Evolutionary conservation across 2,888 invertebrate genomes (phyloP), one percentile per base, ranked within the genome.

Genomic region (Drosophila mimetica): DNA sequence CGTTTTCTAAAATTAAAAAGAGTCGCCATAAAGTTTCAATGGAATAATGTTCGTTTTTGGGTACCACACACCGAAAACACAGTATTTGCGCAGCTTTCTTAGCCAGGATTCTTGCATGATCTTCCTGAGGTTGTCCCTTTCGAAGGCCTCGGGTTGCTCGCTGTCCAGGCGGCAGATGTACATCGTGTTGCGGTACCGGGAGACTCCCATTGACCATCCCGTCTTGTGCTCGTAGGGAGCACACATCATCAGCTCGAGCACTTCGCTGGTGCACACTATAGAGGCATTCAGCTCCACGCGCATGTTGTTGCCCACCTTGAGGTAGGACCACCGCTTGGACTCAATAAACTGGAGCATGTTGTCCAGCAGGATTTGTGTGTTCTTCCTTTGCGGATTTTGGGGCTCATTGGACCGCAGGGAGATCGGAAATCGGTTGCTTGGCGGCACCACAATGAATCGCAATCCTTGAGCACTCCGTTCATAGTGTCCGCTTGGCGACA

Each of bases 181-280:
- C 1, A 75, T 69, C 5, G 79, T 85, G 39, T 82, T 75, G 0
- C 71, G 65, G 42, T 53, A 83, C 8, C 63, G 82, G 34, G 73
- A 59, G 0, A 53, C 67, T 1, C 57, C 70, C 28, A 83, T 14
- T 1, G 52, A 60, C 86, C 86, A 83, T 16, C 73, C 64, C 1
- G 22, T 2, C 5, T 46, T 54, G 6, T 25, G 2, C 4, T 87
- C 71, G 32, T 75, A 82, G 0, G 82, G 82, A 0, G 86, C 30
- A 6, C 65, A 51, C 82, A 87, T 77, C 1, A 83, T 36, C 8
- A 76, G 7, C 36, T 65, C 69, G 30, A 83, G 25, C 3, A 75
- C 55, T 8, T 79, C 64, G 1, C 75, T 61, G 2, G 51, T 59
- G 58, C 88, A 85, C 0, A 87, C 53, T 7, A 87, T 32, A n/a